Evolutionary conservation across 2,888 invertebrate species (phyloP).

Genomic region (Heliconius sara): DNA sequence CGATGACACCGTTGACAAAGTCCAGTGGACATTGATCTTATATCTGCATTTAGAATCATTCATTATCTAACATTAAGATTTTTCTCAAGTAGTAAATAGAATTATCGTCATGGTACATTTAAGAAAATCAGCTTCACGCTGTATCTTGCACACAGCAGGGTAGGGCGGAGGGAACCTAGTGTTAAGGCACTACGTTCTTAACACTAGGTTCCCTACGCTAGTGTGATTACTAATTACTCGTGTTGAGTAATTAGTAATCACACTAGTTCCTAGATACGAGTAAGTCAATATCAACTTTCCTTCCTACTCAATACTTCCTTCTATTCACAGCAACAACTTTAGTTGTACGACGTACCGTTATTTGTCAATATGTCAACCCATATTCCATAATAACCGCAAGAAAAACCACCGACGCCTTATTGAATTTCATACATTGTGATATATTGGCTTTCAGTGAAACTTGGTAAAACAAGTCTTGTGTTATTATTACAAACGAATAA

Average conservation of each 20-base stretch:
- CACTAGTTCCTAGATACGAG: neutral
- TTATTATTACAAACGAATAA: neutral
- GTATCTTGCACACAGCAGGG: too few species aligned
- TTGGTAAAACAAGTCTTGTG: neutral
- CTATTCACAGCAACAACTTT: neutral
- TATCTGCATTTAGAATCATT: constrained; percentile 40
- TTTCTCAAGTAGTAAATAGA: neutral
- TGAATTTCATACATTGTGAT: constrained; percentile 29
- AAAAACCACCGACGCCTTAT: constrained; percentile 33
- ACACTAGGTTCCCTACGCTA: too few species aligned
- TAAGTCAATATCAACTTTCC: neutral
- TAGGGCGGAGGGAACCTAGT: too few species aligned
- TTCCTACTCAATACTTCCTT: neutral
- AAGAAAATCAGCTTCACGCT: too few species aligned
- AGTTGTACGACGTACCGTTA: neutral
- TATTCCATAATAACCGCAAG: constrained; percentile 36
- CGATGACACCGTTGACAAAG: constrained; percentile 38
- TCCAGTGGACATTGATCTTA: constrained; percentile 48
- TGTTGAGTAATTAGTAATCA: neutral
- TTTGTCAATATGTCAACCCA: constrained; percentile 15
- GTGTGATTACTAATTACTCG: too few species aligned
- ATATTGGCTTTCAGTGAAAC: constrained; percentile 14
- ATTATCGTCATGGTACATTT: neutral
- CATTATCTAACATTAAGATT: neutral
- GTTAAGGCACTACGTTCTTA: too few species aligned